A percentile compares a stretch with the other conserved stretches of the same genome.
Evolutionary conservation across 1,140 invertebrate genomes (phyloP).

Genomic region (Temnothorax nylanderi): DNA sequence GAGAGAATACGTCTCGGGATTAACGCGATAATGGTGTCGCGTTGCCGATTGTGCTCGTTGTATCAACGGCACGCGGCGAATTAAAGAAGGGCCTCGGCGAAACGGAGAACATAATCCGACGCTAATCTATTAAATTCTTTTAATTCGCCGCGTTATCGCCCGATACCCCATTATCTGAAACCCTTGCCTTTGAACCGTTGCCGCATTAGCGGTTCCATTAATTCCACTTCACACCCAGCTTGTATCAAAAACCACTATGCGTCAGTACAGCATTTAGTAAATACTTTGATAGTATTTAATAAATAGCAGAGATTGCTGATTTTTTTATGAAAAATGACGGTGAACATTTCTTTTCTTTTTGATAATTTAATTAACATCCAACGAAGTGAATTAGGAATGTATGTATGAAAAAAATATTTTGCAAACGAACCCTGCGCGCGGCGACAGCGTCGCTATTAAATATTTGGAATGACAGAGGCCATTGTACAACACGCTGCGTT

Average conservation of each 20-base stretch:
- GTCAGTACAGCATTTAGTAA: not conserved
- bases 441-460: conserved; percentile 11
- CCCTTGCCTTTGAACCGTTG: not conserved
- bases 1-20: not conserved
- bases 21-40: conserved; percentile 10
- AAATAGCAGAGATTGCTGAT: not conserved
- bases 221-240: not conserved
- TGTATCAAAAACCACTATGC: not conserved
- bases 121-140: conserved; percentile 1
- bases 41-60: conserved; percentile 37
- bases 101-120: conserved; percentile 22
- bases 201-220: not conserved
- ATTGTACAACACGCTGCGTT: not conserved
- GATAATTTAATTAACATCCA: conserved; percentile 5
- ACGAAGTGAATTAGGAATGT: not conserved
- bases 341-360: not conserved
- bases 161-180: not conserved
- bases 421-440: not conserved
- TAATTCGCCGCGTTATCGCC: not conserved
- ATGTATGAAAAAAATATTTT: not conserved
- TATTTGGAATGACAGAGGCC: not conserved
- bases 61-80: not conserved
- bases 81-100: not conserved
- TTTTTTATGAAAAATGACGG: not conserved
- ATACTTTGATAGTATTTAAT: not conserved